Evolutionary conservation across 2,797 vertebrate genomes (phyloP), one percentile per base, ranked within the genome.

Genomic region (Xerus rutilus): DNA sequence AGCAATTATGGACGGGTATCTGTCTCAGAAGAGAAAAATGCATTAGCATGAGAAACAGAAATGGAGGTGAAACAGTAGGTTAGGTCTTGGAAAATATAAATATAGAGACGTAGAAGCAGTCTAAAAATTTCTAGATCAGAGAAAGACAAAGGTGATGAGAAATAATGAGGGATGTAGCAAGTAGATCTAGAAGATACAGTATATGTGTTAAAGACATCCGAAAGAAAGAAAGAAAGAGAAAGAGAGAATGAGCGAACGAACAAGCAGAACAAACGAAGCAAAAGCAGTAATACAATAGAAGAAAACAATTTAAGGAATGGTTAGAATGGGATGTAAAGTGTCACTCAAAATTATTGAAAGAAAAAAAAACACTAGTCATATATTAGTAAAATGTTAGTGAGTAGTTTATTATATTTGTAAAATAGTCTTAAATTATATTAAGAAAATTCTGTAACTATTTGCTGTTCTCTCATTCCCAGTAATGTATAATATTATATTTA

Each of bases 381-480:
- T 69, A 28, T 43, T 72, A 81, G 21, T 52, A 59, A 86, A 78
- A 59, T 84, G 32, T 84, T 79, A 89, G 49, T 89, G 30, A 83
- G 67, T 43, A 86, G 2, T 2, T 47, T 39, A 69, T 49, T 49
- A 28, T 77, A 72, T 90, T 83, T 93, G 85, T 57, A 7, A 49
- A 95, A 85, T 32, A 57, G 49, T 93, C 32, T 90, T 54, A 78
- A 94, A 30, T 47, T 3, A 81, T 54, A 84, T 87, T 84, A 74
- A 64, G 54, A 72, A 93, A 95, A 82, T 89, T 5, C 64, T 67
- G 3, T 76, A 39, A 30, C 28, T 57, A 8, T 49, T 52, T 2
- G 69, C 0, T 62, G 21, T 35, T 62, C n/a, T 43, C 4, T 79
- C 35, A 79, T n/a, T 76, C 3, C 35, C 20, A 52, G 43, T 49